A percentile compares a stretch with the other conserved stretches of the same genome.
Evolutionary conservation across 2,797 vertebrate species (phyloP).

Genomic region (Microctenopoma stevenorrisi): DNA sequence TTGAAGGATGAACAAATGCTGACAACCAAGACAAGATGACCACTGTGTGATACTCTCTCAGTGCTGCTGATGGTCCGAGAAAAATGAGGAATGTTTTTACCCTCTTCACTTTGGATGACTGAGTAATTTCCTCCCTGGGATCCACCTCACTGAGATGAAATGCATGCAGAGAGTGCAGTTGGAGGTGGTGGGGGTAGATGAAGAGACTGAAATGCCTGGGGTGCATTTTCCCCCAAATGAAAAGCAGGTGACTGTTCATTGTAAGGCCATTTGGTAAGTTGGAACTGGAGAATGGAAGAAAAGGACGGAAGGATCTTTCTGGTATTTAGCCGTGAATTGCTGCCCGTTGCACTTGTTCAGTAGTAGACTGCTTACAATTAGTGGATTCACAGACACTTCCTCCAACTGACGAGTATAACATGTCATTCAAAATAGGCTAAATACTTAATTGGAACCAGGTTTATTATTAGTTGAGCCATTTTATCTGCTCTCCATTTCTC

Average conservation of each 20-base stretch:
- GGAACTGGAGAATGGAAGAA: conserved; percentile 72
- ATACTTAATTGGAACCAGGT: conserved; percentile 38
- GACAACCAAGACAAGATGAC: conserved; percentile 22
- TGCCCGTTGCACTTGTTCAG: conserved; percentile 60
- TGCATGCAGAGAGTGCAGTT: conserved; percentile 64
- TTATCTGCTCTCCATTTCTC: conserved; percentile 22
- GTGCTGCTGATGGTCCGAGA: conserved; percentile 41
- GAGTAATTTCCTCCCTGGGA: conserved; percentile 80
- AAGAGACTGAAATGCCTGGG: conserved; percentile 76
- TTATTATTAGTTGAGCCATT: neutral
- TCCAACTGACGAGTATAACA: conserved; percentile 31
- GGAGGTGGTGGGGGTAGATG: conserved; percentile 18
- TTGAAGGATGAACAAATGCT: conserved; percentile 10
- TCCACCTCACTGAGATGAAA: conserved; percentile 76
- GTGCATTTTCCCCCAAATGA: conserved; percentile 81
- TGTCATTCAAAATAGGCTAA: conserved; percentile 39
- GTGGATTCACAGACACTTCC: conserved; percentile 47
- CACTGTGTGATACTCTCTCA: conserved; percentile 23
- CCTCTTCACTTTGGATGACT: conserved; percentile 74
- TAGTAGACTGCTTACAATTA: conserved; percentile 51
- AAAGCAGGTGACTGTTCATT: conserved; percentile 85
- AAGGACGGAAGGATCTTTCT: conserved; percentile 58
- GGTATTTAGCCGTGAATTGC: conserved; percentile 56
- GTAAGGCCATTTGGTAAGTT: conserved; percentile 65
- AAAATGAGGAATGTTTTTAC: conserved; percentile 46